Base-by-base conservation (phyloP, 2,888 invertebrate genomes). In the Rhorus exstirpatorius region DNA sequence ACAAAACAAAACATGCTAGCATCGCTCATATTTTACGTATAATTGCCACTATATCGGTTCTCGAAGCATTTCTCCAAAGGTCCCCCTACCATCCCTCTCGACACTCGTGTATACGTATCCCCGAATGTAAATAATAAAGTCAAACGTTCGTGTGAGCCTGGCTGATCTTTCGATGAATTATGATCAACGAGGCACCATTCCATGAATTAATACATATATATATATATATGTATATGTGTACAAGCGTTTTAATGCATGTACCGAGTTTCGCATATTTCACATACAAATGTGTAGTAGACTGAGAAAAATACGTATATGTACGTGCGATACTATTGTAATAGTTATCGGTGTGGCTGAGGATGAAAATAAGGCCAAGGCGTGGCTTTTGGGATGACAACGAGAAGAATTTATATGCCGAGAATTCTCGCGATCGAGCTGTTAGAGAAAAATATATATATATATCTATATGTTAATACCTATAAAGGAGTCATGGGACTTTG, bases 281-380 rank as follows among this genome's bases (percentile, higher is more conserved):
- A 8, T n/a, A 58, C 26, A 31, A 6, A 31, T 31, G 31, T 31
- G 2, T 31, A 31, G 6, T 31, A 31, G 2, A 31, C 31, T 31
- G 31, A 31, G 31, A 12, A 44, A 44, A 38, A 14, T 38, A 12
- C 24, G 7, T 68, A 6, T n/a, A 31, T 31, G 6, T 31, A n/a
- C 19, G 21, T 41, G 21, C 21, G 12, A 26, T 17, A 6, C 0
- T 41, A 31, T 21, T 58, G 41, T 63, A 61, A 74, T 68, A 61
- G 79, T 63, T 24, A 75, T 79, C 46, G 74, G 24, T 58, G 24
- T 3, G 26, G 49, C 44, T 58, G 21, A 60, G 76, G 49, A 72
- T 79, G 71, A 77, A 82, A 85, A 82, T 85, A 82, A 85, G 85
- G 83, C 82, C 85, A 83, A 76, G 83, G 81, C 79, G 83, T 81